Conservation (phyloP, 2,888 invertebrate genomes). For the Drosophila mimica region DNA sequence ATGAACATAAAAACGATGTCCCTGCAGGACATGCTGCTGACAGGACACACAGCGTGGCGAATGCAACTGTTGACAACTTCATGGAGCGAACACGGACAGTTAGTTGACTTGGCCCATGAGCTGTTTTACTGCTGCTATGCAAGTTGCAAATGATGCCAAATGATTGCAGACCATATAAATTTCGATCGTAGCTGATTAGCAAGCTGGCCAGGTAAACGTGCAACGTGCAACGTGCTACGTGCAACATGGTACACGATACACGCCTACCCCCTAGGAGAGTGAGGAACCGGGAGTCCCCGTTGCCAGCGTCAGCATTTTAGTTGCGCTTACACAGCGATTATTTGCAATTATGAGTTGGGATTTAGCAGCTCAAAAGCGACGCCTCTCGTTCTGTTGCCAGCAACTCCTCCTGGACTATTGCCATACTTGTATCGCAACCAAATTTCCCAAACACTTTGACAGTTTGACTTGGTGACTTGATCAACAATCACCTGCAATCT, state of each 20-base stretch:
- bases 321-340: conserved; percentile 72
- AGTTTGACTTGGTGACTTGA: conserved; percentile 70
- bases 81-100: conserved; percentile 41
- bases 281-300: conserved; percentile 14
- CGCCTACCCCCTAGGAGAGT: conserved; percentile 40
- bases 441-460: conserved; percentile 28
- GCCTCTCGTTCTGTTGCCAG: neutral
- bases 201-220: conserved; percentile 19
- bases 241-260: conserved; percentile 14
- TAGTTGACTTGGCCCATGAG: conserved; percentile 3
- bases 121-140: neutral
- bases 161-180: conserved; percentile 83
- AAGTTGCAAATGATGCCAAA: conserved; percentile 80
- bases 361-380: conserved; percentile 52
- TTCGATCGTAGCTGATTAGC: conserved; percentile 77
- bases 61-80: conserved; percentile 76
- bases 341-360: conserved; percentile 77
- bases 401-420: conserved; percentile 7
- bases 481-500: conserved; percentile 61
- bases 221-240: conserved; percentile 21
- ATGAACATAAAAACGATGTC: conserved; percentile 24
- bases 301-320: conserved; percentile 61
- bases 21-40: conserved; percentile 53
- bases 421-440: neutral
- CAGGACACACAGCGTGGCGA: conserved; percentile 76